Evolutionary conservation across 2,113 vertebrate species (phyloP).

Genomic region (Vulpes vulpes): DNA sequence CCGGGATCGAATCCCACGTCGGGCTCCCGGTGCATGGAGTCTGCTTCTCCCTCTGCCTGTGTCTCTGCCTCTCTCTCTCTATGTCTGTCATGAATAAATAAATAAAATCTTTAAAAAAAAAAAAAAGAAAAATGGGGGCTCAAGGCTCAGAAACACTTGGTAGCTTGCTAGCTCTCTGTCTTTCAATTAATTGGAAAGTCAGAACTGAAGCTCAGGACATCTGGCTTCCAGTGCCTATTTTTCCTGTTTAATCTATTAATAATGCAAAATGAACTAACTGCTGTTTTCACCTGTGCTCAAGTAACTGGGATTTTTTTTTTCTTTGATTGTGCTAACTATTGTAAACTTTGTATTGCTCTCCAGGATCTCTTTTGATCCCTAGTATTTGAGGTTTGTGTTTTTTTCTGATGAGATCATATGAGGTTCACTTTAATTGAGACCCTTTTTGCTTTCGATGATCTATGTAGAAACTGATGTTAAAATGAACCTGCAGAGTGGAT

Average conservation of each 20-base stretch:
- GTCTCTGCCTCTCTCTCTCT: too few relatives aligned
- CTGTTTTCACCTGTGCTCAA: not conserved
- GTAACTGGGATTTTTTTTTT: not conserved
- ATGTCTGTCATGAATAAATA: too few relatives aligned
- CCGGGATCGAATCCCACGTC: too few relatives aligned
- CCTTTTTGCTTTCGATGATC: not conserved
- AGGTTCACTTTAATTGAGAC: not conserved
- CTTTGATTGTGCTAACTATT: not conserved
- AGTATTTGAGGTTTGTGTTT: not conserved
- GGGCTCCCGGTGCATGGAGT: too few relatives aligned
- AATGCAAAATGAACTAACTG: not conserved
- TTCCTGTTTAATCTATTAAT: not conserved
- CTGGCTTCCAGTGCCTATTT: not conserved
- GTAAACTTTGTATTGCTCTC: not conserved
- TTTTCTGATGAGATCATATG: not conserved
- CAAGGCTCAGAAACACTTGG: not conserved
- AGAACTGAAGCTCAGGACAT: not conserved
- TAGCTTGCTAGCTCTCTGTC: not conserved
- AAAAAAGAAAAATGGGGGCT: not conserved
- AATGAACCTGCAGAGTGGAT: constrained; percentile 14
- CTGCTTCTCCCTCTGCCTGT: too few relatives aligned
- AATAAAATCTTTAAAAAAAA: too few relatives aligned
- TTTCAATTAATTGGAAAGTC: not conserved
- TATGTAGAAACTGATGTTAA: not conserved
- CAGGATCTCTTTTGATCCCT: constrained; percentile 7